phyloP scores from a whole-genome alignment of 2,888 invertebrate species.

The Nezara viridula region DNA sequence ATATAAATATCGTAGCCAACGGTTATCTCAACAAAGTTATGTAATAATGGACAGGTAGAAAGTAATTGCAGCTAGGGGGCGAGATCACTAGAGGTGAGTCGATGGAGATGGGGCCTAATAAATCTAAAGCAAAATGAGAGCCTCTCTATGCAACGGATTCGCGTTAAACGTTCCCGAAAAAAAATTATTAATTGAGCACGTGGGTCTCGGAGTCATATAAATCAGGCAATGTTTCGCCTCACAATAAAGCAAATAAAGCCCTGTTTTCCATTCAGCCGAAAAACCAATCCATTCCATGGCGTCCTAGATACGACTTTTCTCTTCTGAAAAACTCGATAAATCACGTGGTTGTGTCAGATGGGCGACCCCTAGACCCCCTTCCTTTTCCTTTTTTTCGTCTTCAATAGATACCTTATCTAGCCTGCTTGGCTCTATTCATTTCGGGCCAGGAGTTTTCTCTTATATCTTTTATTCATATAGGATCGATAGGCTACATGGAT shows the following conservation, averaged over 20 bases:
- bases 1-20: conserved; percentile 19
- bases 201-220: background rate
- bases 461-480: background rate
- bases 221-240: conserved; percentile 31
- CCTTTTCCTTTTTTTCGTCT: conserved; percentile 16
- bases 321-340: conserved; percentile 48
- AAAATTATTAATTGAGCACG: conserved; percentile 47
- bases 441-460: background rate
- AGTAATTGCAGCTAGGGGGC: conserved; percentile 4
- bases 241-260: conserved; percentile 38
- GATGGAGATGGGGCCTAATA: background rate
- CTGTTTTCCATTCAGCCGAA: conserved; percentile 40
- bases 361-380: conserved; percentile 21
- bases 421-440: background rate
- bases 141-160: background rate
- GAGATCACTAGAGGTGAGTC: background rate
- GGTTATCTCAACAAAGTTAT: background rate
- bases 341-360: conserved; percentile 3
- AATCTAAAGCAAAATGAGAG: conserved; percentile 23
- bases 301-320: conserved; percentile 46
- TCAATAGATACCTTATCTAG: conserved; percentile 48
- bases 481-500: background rate
- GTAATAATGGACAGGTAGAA: conserved; percentile 7
- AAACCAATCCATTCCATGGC: conserved; percentile 26
- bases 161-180: conserved; percentile 10